Evolutionary conservation across 1,140 invertebrate genomes (phyloP), one percentile per base, ranked within the genome.

Genomic region (Agrypnia vestita): DNA sequence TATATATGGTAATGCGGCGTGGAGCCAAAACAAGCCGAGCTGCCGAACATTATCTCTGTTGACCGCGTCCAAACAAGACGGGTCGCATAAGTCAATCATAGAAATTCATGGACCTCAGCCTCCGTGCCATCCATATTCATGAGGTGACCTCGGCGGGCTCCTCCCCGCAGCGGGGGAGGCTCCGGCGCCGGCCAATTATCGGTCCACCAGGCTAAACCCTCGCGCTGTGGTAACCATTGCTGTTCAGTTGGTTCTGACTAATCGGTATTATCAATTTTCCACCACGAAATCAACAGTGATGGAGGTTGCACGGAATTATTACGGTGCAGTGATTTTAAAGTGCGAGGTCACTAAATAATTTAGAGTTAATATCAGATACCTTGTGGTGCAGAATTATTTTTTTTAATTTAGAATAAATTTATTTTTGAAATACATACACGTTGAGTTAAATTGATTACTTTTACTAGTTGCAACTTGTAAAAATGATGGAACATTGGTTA

Each of bases 61-160:
- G 55, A 8, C 55, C 17, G 17, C 21, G 21, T 59, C 15, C 55
- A 59, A 59, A 59, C 55, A 59, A 59, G 55, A 59, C 15, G 15
- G 55, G 55, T 59, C 17, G 8, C 55, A 59, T 15, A 59, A 59
- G 55, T 59, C 55, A 59, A 59, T 59, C 55, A 59, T 59, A 15
- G 55, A 59, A 21, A 59, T 59, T 59, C 55, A 59, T 59, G 55
- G 17, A 59, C 55, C 55, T 9, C 55, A 59, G 55, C 15, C 55
- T 19, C 25, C 25, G 25, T 35, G 25, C 17, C 55, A 59, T 59
- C 55, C 55, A 59, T 59, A 59, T 59, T 59, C 55, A 59, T 59
- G 55, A 59, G 55, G 55, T 59, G 55, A 59, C 55, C 55, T 59
- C 55, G n/a, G 55, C 55, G 9, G 55, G 55, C 21, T 21, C 55